phyloP scores from a whole-genome alignment of 1,140 invertebrate genomes.

The Listronotus bonariensis region DNA sequence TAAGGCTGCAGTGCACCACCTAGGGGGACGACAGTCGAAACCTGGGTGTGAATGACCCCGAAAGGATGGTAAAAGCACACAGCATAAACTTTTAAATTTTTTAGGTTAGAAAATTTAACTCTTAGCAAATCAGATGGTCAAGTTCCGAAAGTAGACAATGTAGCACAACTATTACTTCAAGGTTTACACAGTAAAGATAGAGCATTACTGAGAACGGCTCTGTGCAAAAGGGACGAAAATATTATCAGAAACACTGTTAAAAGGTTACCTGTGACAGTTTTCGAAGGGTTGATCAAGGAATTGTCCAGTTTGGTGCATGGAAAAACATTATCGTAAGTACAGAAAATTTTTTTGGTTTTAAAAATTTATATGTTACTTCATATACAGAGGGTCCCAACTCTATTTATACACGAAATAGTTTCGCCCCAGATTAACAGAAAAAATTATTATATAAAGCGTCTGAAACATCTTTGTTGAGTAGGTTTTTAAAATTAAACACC shows the following conservation, averaged over 20 bases:
- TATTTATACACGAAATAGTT: too few relatives aligned
- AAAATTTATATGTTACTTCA: background rate
- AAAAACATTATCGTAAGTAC: constrained; percentile 64
- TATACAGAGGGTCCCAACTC: too few relatives aligned
- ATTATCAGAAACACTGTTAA: constrained; percentile 66
- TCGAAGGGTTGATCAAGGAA: constrained; percentile 65
- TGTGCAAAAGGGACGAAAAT: constrained; percentile 61
- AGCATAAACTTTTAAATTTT: too few relatives aligned
- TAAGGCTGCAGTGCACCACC: too few relatives aligned
- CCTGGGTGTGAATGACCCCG: too few relatives aligned
- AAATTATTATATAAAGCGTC: too few relatives aligned
- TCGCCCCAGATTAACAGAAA: too few relatives aligned
- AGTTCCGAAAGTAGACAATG: constrained; percentile 65
- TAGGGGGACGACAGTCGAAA: too few relatives aligned
- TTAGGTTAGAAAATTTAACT: constrained; percentile 69
- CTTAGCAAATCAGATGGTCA: constrained; percentile 55
- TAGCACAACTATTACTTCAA: constrained; percentile 75
- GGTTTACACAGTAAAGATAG: constrained; percentile 78
- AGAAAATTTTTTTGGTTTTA: constrained; percentile 8
- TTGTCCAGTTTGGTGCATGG: constrained; percentile 65
- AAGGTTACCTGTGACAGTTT: constrained; percentile 66
- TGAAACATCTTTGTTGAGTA: too few relatives aligned
- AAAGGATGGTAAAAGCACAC: too few relatives aligned
- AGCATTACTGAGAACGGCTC: constrained; percentile 62
- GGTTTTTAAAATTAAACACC: too few relatives aligned